Evolutionary conservation across 2,888 invertebrate species (phyloP).

Genomic region (Diadegma fenestrale): DNA sequence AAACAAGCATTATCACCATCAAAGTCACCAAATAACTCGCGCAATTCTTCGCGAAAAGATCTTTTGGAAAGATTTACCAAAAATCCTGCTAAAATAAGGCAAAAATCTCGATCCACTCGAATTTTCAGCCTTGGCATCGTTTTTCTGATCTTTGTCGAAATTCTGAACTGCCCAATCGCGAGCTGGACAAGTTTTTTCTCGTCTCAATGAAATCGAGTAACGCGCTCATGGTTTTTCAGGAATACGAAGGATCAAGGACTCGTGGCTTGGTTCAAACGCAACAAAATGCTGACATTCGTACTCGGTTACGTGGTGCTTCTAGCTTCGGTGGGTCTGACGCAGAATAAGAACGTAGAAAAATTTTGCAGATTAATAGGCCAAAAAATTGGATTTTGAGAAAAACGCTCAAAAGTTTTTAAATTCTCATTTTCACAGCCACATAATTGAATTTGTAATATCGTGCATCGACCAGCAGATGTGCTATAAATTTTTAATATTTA

Average conservation of each 20-base stretch:
- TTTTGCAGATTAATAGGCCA: slow-evolving; percentile 86
- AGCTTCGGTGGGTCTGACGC: slow-evolving; percentile 88
- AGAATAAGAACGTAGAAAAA: slow-evolving; percentile 88
- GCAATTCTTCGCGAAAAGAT: no score
- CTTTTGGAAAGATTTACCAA: no score
- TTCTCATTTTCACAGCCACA: slow-evolving; percentile 6
- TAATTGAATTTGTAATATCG: slow-evolving; percentile 10
- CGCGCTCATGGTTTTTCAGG: slow-evolving; percentile 72
- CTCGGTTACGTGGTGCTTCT: slow-evolving; percentile 88
- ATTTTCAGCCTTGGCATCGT: not conserved
- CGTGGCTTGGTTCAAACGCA: slow-evolving; percentile 86
- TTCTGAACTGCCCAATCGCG: not conserved
- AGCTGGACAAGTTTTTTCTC: not conserved
- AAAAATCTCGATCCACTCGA: not conserved
- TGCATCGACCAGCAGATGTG: slow-evolving; percentile 1
- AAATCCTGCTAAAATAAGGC: not conserved
- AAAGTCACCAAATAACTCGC: no score
- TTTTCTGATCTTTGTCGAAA: not conserved
- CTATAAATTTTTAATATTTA: slow-evolving; percentile 41
- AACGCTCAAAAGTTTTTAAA: not conserved
- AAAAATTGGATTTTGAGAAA: slow-evolving; percentile 80
- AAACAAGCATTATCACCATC: no score
- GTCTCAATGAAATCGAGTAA: not conserved
- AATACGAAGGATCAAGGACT: slow-evolving; percentile 75
- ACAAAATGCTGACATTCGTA: slow-evolving; percentile 88